Conservation (phyloP, 2,888 invertebrate genomes). For the Diplazon laetatorius region DNA sequence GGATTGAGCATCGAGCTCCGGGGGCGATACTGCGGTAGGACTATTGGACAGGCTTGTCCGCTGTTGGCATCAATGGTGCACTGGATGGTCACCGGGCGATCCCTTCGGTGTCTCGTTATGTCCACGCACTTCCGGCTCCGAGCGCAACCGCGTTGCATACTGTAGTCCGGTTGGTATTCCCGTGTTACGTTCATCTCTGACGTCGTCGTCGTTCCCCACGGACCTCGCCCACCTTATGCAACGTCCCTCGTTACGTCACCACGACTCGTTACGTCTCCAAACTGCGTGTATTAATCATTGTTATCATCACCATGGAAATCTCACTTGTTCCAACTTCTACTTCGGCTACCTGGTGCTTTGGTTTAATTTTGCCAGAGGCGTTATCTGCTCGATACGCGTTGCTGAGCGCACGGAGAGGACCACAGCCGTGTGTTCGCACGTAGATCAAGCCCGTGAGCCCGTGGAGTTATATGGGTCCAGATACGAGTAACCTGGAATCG, state of each 20-base stretch:
- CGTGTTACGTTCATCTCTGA: slow-evolving; percentile 5
- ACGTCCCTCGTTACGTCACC: slow-evolving; percentile 25
- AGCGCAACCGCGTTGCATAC: slow-evolving; percentile 17
- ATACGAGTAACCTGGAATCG: slow-evolving; percentile 15
- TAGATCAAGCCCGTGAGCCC: slow-evolving; percentile 36
- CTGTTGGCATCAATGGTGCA: slow-evolving; percentile 34
- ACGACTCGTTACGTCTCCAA: slow-evolving; percentile 12
- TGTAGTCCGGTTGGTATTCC: slow-evolving; percentile 7
- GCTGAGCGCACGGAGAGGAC: slow-evolving; percentile 51
- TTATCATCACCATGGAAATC: not conserved
- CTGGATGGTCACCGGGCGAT: slow-evolving; percentile 32
- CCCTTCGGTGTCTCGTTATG: slow-evolving; percentile 41
- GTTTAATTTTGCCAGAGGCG: slow-evolving; percentile 36
- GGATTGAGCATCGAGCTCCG: slow-evolving; percentile 51
- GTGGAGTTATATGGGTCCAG: slow-evolving; percentile 13
- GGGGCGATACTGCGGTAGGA: slow-evolving; percentile 30
- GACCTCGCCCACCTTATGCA: slow-evolving; percentile 38
- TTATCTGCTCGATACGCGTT: slow-evolving; percentile 49
- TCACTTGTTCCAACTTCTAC: not conserved
- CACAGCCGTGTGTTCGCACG: slow-evolving; percentile 45
- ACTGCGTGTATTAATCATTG: too few species aligned
- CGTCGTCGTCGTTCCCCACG: slow-evolving; percentile 28
- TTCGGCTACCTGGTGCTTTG: too few species aligned
- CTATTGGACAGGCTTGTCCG: slow-evolving; percentile 6
- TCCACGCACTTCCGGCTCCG: slow-evolving; percentile 22